phyloP scores from a whole-genome alignment of 2,888 invertebrate species.

The Thelaira solivaga region DNA sequence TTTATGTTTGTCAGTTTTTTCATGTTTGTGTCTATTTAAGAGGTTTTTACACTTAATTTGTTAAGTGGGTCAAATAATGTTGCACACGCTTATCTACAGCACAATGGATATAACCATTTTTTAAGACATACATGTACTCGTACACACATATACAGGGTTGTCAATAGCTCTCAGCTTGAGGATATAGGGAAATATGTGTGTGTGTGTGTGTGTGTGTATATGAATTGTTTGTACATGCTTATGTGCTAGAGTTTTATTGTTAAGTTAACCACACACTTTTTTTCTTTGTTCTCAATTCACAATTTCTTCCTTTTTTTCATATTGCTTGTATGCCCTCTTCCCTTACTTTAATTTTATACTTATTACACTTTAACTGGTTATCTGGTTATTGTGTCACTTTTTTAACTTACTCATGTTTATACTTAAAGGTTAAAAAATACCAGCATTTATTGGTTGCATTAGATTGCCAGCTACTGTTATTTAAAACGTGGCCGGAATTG shows the following conservation, averaged over 20 bases:
- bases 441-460: slow-evolving; percentile 54
- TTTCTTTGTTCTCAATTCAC: slow-evolving; percentile 25
- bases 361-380: slow-evolving; percentile 49
- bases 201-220: neutral
- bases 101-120: slow-evolving; percentile 32
- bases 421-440: slow-evolving; percentile 56
- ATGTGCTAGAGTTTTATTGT: slow-evolving; percentile 27
- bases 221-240: neutral
- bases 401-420: slow-evolving; percentile 43
- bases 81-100: slow-evolving; percentile 56
- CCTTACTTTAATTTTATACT: slow-evolving; percentile 37
- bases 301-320: slow-evolving; percentile 41
- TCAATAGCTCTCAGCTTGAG: slow-evolving; percentile 13
- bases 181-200: too few relatives aligned
- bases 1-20: slow-evolving; percentile 20
- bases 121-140: slow-evolving; percentile 10
- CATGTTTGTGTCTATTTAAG: slow-evolving; percentile 50
- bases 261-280: slow-evolving; percentile 21
- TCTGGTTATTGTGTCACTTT: slow-evolving; percentile 41
- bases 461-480: slow-evolving; percentile 27
- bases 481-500: neutral
- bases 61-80: slow-evolving; percentile 64
- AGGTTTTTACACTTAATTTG: slow-evolving; percentile 65
- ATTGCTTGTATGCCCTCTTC: slow-evolving; percentile 17
- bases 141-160: too few relatives aligned